Evolutionary conservation across 2,797 vertebrate species (phyloP), one percentile per base, ranked within the genome.

Genomic region (Atherinosoma microstoma): DNA sequence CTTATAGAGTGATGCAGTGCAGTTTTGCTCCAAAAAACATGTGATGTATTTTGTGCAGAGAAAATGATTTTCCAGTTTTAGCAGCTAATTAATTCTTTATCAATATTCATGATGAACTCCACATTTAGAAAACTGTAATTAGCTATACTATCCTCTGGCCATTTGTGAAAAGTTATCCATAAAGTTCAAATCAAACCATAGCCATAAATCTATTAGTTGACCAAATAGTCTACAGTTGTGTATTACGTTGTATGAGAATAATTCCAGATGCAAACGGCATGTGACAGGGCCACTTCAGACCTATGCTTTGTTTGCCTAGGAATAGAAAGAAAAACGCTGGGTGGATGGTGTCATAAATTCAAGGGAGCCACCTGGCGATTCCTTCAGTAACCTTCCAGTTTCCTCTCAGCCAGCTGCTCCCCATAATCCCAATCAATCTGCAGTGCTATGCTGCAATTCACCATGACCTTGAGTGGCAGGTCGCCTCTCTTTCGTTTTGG

Each of bases 1-100:
- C 32, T 38, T 63, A 63, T 83, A 32, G 76, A 75, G 67, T 75
- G 84, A 85, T 87, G 68, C 76, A 76, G 78, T 84, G 77, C 76
- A 84, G 79, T 88, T 92, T 86, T 87, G 84, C 69, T 90, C 83
- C 59, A 87, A 86, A 74, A 91, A 93, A 92, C 87, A 92, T 75
- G 81, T 91, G 84, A 91, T 84, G 89, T 91, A 93, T 94, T 94
- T 93, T 86, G 86, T 87, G 79, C 83, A 88, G 87, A 90, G 91
- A 92, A 93, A 93, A 91, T 89, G 88, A 89, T 92, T 91, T 88
- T 90, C 91, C 93, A 91, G 75, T 93, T 95, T 93, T 94, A 93
- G 93, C 84, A 94, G 88, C 92, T 94, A 94, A 95, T 95, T 94
- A 94, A 94, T 94, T 88, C 84, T 90, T 92, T 92, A 95, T 94